phyloP scores from a whole-genome alignment of 2,888 invertebrate genomes.

The Entomobrya multifasciata region DNA sequence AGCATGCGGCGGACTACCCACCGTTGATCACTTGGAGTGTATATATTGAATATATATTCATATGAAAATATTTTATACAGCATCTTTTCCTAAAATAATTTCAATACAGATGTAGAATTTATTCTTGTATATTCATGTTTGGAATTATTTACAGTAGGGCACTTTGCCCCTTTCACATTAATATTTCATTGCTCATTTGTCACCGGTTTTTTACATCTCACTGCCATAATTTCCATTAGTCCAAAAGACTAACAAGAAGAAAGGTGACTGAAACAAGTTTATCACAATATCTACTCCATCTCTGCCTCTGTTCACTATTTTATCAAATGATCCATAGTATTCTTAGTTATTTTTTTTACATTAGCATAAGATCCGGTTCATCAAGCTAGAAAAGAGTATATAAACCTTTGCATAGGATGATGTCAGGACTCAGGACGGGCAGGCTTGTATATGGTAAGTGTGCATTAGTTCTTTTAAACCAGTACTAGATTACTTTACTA shows the following conservation, averaged over 20 bases:
- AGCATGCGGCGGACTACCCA: conserved; percentile 60
- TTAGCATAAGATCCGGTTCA: conserved; percentile 64
- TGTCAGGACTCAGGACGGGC: neutral
- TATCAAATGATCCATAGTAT: neutral
- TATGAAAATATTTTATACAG: neutral
- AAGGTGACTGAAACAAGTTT: conserved; percentile 62
- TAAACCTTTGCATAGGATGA: neutral
- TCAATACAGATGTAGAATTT: neutral
- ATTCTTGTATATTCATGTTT: neutral
- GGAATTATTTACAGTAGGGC: neutral
- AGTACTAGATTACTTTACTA: conserved; percentile 10
- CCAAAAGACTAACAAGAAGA: conserved; percentile 35
- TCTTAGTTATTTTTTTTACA: neutral
- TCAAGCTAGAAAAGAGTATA: conserved; percentile 3
- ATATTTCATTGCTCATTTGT: conserved; percentile 70
- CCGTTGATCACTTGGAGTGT: conserved; percentile 9
- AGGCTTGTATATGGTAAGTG: neutral
- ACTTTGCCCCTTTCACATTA: conserved; percentile 61
- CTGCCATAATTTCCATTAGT: conserved; percentile 34
- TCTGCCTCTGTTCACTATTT: conserved; percentile 34
- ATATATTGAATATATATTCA: neutral
- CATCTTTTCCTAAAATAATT: neutral
- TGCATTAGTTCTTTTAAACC: neutral
- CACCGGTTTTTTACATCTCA: conserved; percentile 39
- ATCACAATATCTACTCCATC: conserved; percentile 30